phyloP scores from a whole-genome alignment of 2,797 vertebrate species.

The Arnoldichthys spilopterus region DNA sequence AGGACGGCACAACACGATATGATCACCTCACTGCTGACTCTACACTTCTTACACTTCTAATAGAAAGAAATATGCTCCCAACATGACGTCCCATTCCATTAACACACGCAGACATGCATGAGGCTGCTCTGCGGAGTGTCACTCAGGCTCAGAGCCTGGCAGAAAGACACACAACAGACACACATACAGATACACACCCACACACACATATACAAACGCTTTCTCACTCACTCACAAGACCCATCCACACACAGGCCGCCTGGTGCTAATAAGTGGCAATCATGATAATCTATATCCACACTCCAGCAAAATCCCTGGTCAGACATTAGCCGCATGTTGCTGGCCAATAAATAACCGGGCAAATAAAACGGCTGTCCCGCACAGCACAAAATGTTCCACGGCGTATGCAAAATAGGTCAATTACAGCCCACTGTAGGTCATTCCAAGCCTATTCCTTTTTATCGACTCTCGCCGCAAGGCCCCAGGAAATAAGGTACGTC shows the following conservation, averaged over 20 bases:
- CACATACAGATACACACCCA: constrained; percentile 11
- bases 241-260: constrained; percentile 47
- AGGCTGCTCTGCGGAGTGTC: constrained; percentile 12
- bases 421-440: constrained; percentile 80
- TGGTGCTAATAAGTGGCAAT: constrained; percentile 77
- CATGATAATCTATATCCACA: constrained; percentile 83
- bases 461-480: constrained; percentile 77
- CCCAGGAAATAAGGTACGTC: constrained; percentile 79
- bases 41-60: constrained; percentile 32
- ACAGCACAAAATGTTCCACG: constrained; percentile 76
- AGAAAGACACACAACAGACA: constrained; percentile 23
- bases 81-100: constrained; percentile 40
- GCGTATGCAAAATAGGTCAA: constrained; percentile 84
- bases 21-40: constrained; percentile 44
- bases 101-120: constrained; percentile 7
- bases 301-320: constrained; percentile 82
- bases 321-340: constrained; percentile 79
- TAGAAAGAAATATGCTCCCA: constrained; percentile 51
- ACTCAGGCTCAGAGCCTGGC: constrained; percentile 33
- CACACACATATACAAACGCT: constrained; percentile 34
- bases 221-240: constrained; percentile 24
- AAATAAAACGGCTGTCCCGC: constrained; percentile 83
- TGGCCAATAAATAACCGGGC: constrained; percentile 78
- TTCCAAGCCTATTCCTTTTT: constrained; percentile 76
- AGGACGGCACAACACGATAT: constrained; percentile 35